Base-by-base conservation (phyloP, 1,140 invertebrate species). In the Pseudomyrmex concolor region DNA sequence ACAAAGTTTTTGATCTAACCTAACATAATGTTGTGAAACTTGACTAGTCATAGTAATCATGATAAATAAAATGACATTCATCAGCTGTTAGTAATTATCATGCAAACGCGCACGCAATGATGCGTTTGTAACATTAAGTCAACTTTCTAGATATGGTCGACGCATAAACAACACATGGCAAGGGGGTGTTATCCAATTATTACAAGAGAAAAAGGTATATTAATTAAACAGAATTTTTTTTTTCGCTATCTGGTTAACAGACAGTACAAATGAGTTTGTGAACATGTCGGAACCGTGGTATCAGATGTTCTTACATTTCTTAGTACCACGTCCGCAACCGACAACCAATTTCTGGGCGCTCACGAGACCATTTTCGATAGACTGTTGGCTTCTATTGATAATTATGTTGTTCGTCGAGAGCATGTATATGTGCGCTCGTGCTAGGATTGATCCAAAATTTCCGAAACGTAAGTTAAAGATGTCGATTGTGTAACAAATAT, bases 241-340 rank as follows among this genome's bases (percentile, higher is more conserved):
- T n/a, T n/a, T n/a, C n/a, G n/a, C n/a, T n/a, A 90, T 93, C 34
- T 92, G 90, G 89, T 5, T 93, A 7, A 90, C 82, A 0, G 2
- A 85, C 0, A 86, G 91, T 22, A 76, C 88, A n/a, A 59, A 82
- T 12, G 13, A 43, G 2, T 91, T 89, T 17, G 81, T 84, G 0
- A 88, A 91, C 54, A 51, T 94, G 17, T 87, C 91, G 0, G 81
- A 83, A n/a, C 88, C 93, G 0, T 93, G 90, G 91, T 76, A 83
- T 12, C 78, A 91, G 48, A 10, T 92, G 34, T 80, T 68, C 15
- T 80, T 93, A 0, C 77, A 88, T 12, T 92, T 92, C 67, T 82
- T 93, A 74, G 93, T 94, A 22, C 93, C 93, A 9, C 88, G 93
- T 5, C 93, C 92, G 7, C 89, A 83, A 72, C 87, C 88, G 0